Percentiles rank a stretch among this genome's conserved stretches.
These are phyloP conservation scores for Entomyzon cyanotis DNA, from an alignment of 2,113 vertebrate genomes.

Conservation along the genomic window DNA sequence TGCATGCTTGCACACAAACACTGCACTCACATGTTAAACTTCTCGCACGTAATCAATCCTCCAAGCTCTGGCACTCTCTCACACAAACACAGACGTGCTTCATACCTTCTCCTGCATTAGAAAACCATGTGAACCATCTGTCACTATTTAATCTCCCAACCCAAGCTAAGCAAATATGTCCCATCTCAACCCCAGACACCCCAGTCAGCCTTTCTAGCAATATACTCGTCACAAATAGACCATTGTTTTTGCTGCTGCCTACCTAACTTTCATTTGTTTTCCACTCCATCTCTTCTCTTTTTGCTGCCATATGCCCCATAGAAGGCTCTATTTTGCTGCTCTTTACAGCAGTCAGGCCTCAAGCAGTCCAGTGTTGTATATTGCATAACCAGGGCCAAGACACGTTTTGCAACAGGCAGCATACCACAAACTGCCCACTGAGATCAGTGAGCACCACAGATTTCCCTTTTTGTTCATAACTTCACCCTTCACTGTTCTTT, in stretches of 20 bases:
- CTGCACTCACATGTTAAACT: neutral
- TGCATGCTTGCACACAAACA: constrained; percentile 1
- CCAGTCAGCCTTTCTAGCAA: neutral
- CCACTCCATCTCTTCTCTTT: neutral
- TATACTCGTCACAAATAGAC: neutral
- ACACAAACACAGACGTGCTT: neutral
- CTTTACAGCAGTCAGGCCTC: neutral
- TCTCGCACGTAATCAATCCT: constrained; percentile 13
- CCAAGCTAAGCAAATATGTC: neutral
- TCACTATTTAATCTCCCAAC: neutral
- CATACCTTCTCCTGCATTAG: neutral
- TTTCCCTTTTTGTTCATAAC: neutral
- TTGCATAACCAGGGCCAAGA: neutral
- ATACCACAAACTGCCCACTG: neutral
- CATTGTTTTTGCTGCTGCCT: neutral
- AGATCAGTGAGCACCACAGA: neutral
- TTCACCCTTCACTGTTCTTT: neutral
- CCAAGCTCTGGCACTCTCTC: neutral
- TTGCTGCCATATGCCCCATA: neutral
- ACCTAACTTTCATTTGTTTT: neutral
- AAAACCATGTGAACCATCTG: constrained; percentile 3
- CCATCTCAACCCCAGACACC: neutral
- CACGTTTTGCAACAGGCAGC: accelerated
- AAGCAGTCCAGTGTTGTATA: neutral
- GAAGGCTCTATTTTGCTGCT: neutral